These are phyloP conservation scores for Nipponacmea schrenckii DNA, from an alignment of 2,888 invertebrate genomes.

Conservation along the genomic window DNA sequence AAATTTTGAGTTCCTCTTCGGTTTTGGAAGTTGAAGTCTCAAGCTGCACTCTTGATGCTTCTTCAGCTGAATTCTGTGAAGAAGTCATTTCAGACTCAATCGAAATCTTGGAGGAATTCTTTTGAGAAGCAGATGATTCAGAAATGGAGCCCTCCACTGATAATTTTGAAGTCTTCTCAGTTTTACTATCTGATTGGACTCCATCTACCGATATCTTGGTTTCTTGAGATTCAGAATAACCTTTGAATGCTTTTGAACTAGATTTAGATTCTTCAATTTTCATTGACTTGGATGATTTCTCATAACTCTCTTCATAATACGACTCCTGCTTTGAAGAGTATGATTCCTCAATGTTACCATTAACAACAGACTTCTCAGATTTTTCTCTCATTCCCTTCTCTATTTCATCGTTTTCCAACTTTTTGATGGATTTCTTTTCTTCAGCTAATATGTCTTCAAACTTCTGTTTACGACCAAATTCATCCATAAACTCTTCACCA, in stretches of 20 bases:
- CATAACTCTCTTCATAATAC: constrained; percentile 1
- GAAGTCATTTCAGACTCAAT: neutral
- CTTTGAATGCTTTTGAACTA: neutral
- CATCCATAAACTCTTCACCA: neutral
- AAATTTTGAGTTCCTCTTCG: neutral
- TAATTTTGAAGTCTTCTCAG: neutral
- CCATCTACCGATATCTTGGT: neutral
- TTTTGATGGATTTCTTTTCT: neutral
- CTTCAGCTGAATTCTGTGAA: neutral
- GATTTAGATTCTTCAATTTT: neutral
- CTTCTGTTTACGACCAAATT: neutral
- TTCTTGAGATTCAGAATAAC: neutral
- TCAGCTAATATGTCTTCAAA: neutral
- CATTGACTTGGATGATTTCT: neutral
- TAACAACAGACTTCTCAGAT: neutral
- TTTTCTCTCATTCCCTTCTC: neutral
- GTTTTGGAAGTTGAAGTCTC: too few species aligned
- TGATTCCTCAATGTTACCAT: neutral
- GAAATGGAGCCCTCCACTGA: neutral
- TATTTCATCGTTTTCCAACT: neutral
- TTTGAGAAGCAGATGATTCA: neutral
- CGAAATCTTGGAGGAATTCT: neutral
- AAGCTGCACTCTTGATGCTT: too few species aligned
- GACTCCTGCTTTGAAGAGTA: neutral
- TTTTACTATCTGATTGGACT: neutral